These are phyloP conservation scores for Scolopax mira DNA, from an alignment of 2,113 vertebrate species.

Conservation along the genomic window DNA sequence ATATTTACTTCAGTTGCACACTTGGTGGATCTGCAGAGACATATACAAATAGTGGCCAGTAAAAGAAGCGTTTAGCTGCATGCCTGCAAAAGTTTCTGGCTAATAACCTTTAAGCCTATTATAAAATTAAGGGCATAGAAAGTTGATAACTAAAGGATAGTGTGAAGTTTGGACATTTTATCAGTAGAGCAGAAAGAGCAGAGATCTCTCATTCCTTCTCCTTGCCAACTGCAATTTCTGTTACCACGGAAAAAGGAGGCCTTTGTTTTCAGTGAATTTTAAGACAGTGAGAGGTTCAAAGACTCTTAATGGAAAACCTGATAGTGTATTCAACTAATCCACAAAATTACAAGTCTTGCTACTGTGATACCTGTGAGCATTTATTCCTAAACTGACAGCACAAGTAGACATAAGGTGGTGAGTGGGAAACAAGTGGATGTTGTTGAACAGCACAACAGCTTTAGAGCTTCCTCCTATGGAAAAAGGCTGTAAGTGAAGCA, in stretches of 20 bases:
- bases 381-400: background rate
- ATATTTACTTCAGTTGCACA: background rate
- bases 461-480: background rate
- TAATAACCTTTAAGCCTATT: background rate
- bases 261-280: background rate
- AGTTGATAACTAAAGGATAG: background rate
- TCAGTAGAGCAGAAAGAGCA: background rate
- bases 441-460: background rate
- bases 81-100: background rate
- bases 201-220: background rate
- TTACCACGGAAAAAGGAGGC: background rate
- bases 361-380: background rate
- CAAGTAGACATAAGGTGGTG: background rate
- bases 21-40: background rate
- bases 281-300: background rate
- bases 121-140: background rate
- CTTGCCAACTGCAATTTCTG: background rate
- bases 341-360: background rate
- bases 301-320: background rate
- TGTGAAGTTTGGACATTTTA: background rate
- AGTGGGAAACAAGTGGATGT: background rate
- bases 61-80: background rate
- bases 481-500: background rate
- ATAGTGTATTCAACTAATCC: background rate
- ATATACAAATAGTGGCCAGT: background rate